These are phyloP conservation scores for Cyclina sinensis DNA, from an alignment of 1,140 invertebrate species.

Conservation along the genomic window DNA sequence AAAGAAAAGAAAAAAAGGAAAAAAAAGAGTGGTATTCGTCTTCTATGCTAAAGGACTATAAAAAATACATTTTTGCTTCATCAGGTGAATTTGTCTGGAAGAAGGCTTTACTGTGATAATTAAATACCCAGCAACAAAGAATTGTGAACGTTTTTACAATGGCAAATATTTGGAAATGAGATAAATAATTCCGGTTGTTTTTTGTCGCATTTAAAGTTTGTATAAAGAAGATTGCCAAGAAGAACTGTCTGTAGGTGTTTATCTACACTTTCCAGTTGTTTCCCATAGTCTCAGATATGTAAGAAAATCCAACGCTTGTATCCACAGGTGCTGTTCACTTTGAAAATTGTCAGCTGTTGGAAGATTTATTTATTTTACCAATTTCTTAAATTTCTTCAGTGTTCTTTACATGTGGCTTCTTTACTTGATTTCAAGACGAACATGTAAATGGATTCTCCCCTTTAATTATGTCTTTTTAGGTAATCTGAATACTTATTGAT, in stretches of 20 bases:
- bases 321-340: no score
- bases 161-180: not conserved
- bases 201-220: not conserved
- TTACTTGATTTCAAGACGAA: no score
- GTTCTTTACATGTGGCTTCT: no score
- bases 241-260: not conserved
- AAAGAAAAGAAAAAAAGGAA: no score
- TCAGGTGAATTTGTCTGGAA: not conserved
- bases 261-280: not conserved
- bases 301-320: not conserved
- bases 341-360: no score
- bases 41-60: not conserved
- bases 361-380: no score
- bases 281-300: not conserved
- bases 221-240: not conserved
- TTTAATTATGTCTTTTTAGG: no score
- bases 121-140: not conserved
- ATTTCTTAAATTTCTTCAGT: no score
- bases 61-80: not conserved
- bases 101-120: not conserved
- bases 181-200: not conserved
- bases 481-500: no score
- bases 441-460: no score
- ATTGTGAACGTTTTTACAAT: not conserved
- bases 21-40: no score